Conservation (phyloP, 2,113 vertebrate genomes). For the Stigmatopora argus region DNA sequence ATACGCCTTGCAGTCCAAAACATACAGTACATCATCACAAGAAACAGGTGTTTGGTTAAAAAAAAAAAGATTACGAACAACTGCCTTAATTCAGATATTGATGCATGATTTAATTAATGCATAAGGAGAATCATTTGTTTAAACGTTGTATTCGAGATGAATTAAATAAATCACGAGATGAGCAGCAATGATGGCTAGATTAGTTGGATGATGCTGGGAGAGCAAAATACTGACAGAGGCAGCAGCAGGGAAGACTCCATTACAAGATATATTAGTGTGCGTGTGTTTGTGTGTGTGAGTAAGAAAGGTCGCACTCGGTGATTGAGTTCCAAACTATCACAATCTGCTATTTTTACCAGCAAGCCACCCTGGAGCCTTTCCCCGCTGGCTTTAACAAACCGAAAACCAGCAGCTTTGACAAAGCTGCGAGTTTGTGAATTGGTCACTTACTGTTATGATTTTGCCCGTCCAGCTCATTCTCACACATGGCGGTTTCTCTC, state of each 20-base stretch:
- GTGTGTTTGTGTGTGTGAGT: slow-evolving; percentile 11
- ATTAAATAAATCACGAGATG: slow-evolving; percentile 20
- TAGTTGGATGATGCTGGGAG: slow-evolving; percentile 18
- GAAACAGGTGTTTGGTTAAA: too few relatives aligned
- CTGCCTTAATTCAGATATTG: too few relatives aligned
- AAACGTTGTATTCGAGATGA: slow-evolving; percentile 10
- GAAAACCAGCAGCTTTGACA: slow-evolving; percentile 11
- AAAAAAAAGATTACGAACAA: too few relatives aligned
- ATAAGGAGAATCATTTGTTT: neutral
- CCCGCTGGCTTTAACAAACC: neutral
- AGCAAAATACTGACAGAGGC: slow-evolving; percentile 21
- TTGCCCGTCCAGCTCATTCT: slow-evolving; percentile 43
- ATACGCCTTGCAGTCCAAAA: too few relatives aligned
- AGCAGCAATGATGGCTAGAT: slow-evolving; percentile 6
- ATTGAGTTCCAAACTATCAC: slow-evolving; percentile 38
- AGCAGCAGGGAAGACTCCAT: slow-evolving; percentile 25
- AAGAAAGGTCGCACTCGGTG: slow-evolving; percentile 43
- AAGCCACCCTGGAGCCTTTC: neutral
- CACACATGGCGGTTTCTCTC: slow-evolving; percentile 43
- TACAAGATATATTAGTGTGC: slow-evolving; percentile 30
- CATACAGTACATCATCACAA: too few relatives aligned
- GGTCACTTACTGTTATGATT: slow-evolving; percentile 14
- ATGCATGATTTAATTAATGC: neutral
- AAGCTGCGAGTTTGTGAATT: slow-evolving; percentile 38
- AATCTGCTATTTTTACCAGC: slow-evolving; percentile 35